Percentiles rank a stretch among this genome's conserved stretches.
These are phyloP conservation scores for Pimephales promelas DNA, from an alignment of 2,113 vertebrate genomes.

Conservation along the genomic window DNA sequence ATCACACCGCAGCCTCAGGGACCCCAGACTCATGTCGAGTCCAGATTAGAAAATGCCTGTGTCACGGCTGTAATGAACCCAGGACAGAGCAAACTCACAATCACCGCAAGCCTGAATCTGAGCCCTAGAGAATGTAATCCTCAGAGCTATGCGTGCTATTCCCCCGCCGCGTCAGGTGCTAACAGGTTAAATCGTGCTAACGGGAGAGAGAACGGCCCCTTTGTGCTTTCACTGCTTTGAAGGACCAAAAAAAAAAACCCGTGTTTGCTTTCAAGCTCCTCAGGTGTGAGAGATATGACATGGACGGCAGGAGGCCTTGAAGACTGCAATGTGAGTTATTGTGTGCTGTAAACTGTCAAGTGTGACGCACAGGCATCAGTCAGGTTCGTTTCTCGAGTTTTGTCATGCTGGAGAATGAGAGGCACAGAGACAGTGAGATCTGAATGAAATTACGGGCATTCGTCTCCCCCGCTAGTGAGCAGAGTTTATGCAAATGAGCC, in stretches of 20 bases:
- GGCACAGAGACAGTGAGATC: constrained; percentile 66
- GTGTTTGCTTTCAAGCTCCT: constrained; percentile 43
- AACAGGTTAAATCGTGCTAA: constrained; percentile 54
- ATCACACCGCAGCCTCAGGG: neutral
- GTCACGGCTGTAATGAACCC: constrained; percentile 41
- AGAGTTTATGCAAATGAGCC: constrained; percentile 88
- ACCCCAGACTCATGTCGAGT: neutral
- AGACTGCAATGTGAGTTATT: neutral
- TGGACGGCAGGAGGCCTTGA: neutral
- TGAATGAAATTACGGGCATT: constrained; percentile 82
- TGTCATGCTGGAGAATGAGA: neutral
- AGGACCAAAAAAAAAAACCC: neutral
- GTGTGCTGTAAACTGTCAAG: neutral
- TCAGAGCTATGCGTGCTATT: constrained; percentile 57
- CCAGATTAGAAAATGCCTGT: constrained; percentile 47
- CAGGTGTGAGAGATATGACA: constrained; percentile 43
- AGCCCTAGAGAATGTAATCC: constrained; percentile 45
- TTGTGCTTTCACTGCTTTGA: constrained; percentile 49
- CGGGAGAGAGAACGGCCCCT: neutral
- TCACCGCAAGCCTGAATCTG: neutral
- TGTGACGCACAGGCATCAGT: neutral
- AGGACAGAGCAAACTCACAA: neutral
- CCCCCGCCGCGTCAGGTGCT: constrained; percentile 47
- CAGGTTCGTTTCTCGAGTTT: neutral
- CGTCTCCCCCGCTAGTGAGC: constrained; percentile 72